Evolutionary conservation across 2,888 invertebrate genomes (phyloP).

Genomic region (Ennomos fuscantarius): DNA sequence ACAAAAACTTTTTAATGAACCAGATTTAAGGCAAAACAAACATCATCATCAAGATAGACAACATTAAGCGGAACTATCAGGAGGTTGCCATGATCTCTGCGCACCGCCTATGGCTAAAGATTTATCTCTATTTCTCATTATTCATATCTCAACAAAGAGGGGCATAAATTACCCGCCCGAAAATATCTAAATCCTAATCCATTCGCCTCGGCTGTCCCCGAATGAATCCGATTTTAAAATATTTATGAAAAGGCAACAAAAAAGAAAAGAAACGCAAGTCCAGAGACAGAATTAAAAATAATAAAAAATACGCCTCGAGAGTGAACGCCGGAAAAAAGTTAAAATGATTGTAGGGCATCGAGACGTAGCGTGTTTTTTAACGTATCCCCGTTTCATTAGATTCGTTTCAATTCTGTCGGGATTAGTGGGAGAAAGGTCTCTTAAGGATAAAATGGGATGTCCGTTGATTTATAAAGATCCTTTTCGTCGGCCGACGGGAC

Average conservation of each 20-base stretch:
- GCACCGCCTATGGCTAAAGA: slow-evolving; percentile 59
- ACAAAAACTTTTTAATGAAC: slow-evolving; percentile 31
- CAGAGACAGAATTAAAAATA: slow-evolving; percentile 80
- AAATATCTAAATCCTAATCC: slow-evolving; percentile 85
- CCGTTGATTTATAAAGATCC: slow-evolving; percentile 80
- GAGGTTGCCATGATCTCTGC: slow-evolving; percentile 43
- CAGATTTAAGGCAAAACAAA: slow-evolving; percentile 28
- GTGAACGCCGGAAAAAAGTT: slow-evolving; percentile 80
- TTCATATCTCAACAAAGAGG: slow-evolving; percentile 82
- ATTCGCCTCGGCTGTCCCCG: slow-evolving; percentile 82
- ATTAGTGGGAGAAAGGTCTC: slow-evolving; percentile 80
- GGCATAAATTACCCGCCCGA: slow-evolving; percentile 82
- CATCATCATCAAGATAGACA: slow-evolving; percentile 24
- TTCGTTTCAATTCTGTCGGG: slow-evolving; percentile 81
- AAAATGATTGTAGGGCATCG: slow-evolving; percentile 82
- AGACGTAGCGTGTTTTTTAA: slow-evolving; percentile 67
- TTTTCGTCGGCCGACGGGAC: slow-evolving; percentile 66
- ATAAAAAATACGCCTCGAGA: slow-evolving; percentile 73
- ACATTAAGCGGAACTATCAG: slow-evolving; percentile 58
- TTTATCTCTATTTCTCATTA: slow-evolving; percentile 74
- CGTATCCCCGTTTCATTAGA: slow-evolving; percentile 81
- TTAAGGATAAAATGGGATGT: slow-evolving; percentile 76
- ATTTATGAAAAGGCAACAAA: slow-evolving; percentile 82
- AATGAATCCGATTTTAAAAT: slow-evolving; percentile 83
- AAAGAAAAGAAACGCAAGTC: slow-evolving; percentile 61